These are phyloP conservation scores for Eclectus roratus DNA, from an alignment of 2,113 vertebrate species.

Conservation along the genomic window DNA sequence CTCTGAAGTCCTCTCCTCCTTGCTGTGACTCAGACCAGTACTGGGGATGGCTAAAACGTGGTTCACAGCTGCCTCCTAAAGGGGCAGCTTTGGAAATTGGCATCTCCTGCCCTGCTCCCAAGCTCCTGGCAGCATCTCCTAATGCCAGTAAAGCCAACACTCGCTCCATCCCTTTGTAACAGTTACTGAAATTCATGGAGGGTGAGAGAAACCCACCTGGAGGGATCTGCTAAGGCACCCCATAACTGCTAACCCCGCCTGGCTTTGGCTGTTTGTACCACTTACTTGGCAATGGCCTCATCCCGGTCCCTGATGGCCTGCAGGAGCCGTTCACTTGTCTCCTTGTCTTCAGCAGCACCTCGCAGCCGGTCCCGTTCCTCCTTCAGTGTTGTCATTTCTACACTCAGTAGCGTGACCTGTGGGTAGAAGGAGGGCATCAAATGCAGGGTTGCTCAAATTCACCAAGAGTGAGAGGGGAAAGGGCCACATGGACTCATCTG, in stretches of 20 bases:
- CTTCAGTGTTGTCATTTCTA: conserved; percentile 88
- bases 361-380: conserved; percentile 87
- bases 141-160: not conserved
- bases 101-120: not conserved
- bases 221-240: not conserved
- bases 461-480: rapidly evolving
- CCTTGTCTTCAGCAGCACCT: conserved; percentile 82
- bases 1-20: not conserved
- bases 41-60: not conserved
- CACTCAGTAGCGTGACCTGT: conserved; percentile 89
- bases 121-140: not conserved
- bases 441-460: not conserved
- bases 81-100: not conserved
- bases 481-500: not conserved
- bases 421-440: not conserved
- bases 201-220: not conserved
- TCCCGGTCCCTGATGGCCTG: conserved; percentile 95
- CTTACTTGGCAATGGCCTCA: conserved; percentile 95
- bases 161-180: not conserved
- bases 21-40: not conserved
- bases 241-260: not conserved
- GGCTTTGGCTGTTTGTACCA: not conserved
- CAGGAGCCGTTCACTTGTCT: conserved; percentile 87
- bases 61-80: not conserved
- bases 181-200: not conserved